Base-by-base conservation (phyloP, 2,797 vertebrate genomes). In the Falco rusticolus region DNA sequence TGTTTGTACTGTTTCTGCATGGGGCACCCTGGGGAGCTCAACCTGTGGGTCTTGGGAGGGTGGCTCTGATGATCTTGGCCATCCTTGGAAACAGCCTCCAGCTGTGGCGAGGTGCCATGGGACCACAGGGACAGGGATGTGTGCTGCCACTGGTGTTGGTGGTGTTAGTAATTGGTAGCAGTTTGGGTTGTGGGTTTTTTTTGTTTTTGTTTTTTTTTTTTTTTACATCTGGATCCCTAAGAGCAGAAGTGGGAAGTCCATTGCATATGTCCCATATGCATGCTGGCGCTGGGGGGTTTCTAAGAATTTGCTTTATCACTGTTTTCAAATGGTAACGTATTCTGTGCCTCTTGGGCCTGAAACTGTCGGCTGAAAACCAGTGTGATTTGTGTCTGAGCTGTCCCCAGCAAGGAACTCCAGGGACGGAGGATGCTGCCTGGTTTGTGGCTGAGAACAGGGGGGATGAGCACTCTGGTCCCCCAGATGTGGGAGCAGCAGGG, bases 101-200 rank as follows among this genome's bases (percentile, higher is more conserved):
- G 34, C 47, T 45, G 64, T 19, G 41, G 63, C 25, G n/a, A 25
- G 77, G 51, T 50, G 65, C 74, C 0, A 0, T 57, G 63, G 50
- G 41, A 41, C 53, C 0, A 2, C 37, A 0, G 3, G 21, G 51
- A 45, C 0, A 0, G 33, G 59, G 59, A 3, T 28, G 20, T 0
- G 5, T 17, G 47, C 41, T 22, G 37, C 45, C 37, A 33, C 53
- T 39, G 57, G 19, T 65, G 41, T 5, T 0, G 3, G 50, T 54
- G 70, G 63, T 65, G 68, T 74, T 31, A 10, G 25, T 10, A 51
- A 48, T 1, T 31, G 45, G 31, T 33, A 37, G 45, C 0, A 1
- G 22, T 79, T 79, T 41, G 48, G 47, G 9, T 37, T 37, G 37
- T 37, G 37, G 37, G 10, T 37, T 37, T 37, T 37, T 37, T 47